Percentiles rank a stretch among this genome's conserved stretches.
These are phyloP conservation scores for Sebastes diploproa DNA, from an alignment of 2,797 vertebrate genomes.

Conservation along the genomic window DNA sequence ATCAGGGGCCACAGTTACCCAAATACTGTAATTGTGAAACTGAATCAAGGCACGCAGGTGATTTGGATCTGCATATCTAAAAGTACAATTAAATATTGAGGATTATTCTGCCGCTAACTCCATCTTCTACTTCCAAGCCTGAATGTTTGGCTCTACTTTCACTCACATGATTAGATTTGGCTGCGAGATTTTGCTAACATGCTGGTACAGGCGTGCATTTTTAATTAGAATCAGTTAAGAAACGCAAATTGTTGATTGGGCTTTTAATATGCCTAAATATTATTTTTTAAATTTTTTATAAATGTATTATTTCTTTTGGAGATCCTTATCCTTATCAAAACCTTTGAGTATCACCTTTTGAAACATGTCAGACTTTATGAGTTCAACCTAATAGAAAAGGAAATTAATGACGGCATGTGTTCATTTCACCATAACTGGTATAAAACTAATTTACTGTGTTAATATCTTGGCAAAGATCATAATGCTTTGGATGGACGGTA, in stretches of 20 bases:
- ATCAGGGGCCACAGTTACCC: background rate
- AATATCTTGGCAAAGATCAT: constrained; percentile 74
- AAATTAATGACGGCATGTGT: constrained; percentile 10
- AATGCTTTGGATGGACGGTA: constrained; percentile 83
- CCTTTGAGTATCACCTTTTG: background rate
- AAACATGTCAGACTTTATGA: constrained; percentile 3
- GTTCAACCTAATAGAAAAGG: background rate
- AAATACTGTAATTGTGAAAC: background rate
- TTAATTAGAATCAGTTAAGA: background rate
- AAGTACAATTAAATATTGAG: background rate
- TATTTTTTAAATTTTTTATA: accelerated
- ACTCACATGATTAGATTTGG: background rate
- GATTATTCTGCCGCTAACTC: background rate
- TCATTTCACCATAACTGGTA: background rate
- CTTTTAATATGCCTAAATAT: background rate
- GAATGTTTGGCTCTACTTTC: background rate
- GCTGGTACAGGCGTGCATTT: background rate
- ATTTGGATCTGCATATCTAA: background rate
- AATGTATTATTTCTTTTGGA: background rate
- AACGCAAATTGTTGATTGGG: background rate
- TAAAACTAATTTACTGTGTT: constrained; percentile 46
- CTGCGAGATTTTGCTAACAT: background rate
- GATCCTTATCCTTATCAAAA: background rate
- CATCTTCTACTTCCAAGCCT: background rate
- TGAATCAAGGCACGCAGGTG: background rate